Conservation (phyloP, 2,797 vertebrate species). For the Microctenopoma stevenorrisi region DNA sequence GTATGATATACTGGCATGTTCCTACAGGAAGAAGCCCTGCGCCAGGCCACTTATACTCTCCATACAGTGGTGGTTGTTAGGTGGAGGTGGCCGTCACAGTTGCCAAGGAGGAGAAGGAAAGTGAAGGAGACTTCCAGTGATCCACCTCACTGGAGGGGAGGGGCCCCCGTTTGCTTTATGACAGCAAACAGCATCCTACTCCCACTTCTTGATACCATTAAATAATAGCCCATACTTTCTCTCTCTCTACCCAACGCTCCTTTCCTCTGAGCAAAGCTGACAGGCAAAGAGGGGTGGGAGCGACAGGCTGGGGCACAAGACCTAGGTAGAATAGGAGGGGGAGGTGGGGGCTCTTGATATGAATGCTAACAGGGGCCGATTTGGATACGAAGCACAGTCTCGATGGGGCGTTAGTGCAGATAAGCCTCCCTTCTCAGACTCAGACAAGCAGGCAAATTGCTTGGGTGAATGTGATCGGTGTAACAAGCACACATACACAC, state of each 20-base stretch:
- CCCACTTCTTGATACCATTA: slow-evolving; percentile 65
- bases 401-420: slow-evolving; percentile 72
- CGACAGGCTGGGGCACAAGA: slow-evolving; percentile 20
- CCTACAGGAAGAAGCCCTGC: slow-evolving; percentile 24
- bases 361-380: slow-evolving; percentile 74
- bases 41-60: slow-evolving; percentile 25
- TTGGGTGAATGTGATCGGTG: slow-evolving; percentile 75
- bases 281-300: slow-evolving; percentile 27
- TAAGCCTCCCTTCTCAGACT: slow-evolving; percentile 75
- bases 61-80: slow-evolving; percentile 44
- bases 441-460: slow-evolving; percentile 81
- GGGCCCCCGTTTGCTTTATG: slow-evolving; percentile 59
- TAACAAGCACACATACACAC: slow-evolving; percentile 58
- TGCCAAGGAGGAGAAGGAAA: slow-evolving; percentile 20
- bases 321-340: slow-evolving; percentile 40
- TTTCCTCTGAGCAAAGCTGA: slow-evolving; percentile 33
- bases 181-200: slow-evolving; percentile 64
- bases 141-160: slow-evolving; percentile 23
- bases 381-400: slow-evolving; percentile 58
- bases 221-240: slow-evolving; percentile 59
- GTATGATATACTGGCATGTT: slow-evolving; percentile 27
- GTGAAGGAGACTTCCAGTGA: slow-evolving; percentile 35
- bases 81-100: slow-evolving; percentile 16
- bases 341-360: slow-evolving; percentile 63
- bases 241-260: slow-evolving; percentile 2